Conservation (phyloP, 2,888 invertebrate species). For the Ditylenchus weischeri region DNA sequence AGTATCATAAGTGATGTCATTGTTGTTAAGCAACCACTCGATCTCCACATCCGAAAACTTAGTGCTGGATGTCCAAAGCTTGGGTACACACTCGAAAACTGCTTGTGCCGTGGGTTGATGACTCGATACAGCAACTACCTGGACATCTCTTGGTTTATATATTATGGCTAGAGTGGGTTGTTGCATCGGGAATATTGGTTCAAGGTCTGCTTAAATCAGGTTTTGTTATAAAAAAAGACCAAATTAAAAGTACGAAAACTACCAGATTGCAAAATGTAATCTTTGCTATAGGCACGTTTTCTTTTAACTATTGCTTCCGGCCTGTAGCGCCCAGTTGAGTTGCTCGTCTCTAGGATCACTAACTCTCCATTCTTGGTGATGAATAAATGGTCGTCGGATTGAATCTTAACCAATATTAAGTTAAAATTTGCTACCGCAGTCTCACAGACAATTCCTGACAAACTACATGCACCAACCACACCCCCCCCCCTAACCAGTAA, state of each 20-base stretch:
- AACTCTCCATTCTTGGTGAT: slow-evolving; percentile 45
- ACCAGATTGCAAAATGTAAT: neutral
- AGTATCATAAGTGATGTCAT: neutral
- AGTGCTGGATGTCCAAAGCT: neutral
- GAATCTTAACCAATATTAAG: slow-evolving; percentile 33
- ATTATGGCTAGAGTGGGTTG: slow-evolving; percentile 7
- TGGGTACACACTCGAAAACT: slow-evolving; percentile 17
- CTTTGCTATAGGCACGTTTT: slow-evolving; percentile 15
- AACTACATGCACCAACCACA: too few relatives aligned
- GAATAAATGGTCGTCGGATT: slow-evolving; percentile 42
- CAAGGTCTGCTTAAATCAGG: neutral
- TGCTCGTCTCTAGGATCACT: slow-evolving; percentile 37
- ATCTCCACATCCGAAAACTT: slow-evolving; percentile 4
- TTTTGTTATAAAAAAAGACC: too few relatives aligned
- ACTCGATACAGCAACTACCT: slow-evolving; percentile 2
- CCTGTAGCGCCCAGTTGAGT: slow-evolving; percentile 23
- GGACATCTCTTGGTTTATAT: slow-evolving; percentile 10
- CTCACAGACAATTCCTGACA: too few relatives aligned
- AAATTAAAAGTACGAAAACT: neutral
- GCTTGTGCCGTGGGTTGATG: neutral
- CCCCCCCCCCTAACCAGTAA: too few relatives aligned
- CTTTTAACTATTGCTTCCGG: slow-evolving; percentile 26
- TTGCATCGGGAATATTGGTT: neutral
- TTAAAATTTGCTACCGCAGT: neutral
- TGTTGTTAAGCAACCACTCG: slow-evolving; percentile 17